Evolutionary conservation across 2,888 invertebrate species (phyloP).

Genomic region (Craniophora ligustri): DNA sequence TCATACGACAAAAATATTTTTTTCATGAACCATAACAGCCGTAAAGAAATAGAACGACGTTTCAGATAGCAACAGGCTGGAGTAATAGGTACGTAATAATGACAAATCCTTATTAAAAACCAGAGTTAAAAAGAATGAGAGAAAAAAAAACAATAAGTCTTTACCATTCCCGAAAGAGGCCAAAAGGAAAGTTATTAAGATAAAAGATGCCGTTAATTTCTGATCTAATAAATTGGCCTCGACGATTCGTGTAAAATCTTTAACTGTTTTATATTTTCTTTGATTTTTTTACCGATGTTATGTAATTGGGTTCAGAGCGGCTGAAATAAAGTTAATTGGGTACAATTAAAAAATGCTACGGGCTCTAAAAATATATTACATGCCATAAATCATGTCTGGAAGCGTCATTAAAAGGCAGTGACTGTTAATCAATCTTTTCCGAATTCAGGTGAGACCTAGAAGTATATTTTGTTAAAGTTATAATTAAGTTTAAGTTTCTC

Average conservation of each 20-base stretch:
- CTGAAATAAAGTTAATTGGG: constrained; percentile 77
- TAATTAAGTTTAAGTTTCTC: no score
- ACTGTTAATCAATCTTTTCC: neutral
- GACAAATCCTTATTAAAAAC: constrained; percentile 43
- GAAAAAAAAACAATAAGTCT: constrained; percentile 45
- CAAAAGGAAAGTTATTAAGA: constrained; percentile 51
- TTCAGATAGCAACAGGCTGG: constrained; percentile 29
- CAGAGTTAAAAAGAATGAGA: constrained; percentile 5
- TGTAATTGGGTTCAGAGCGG: constrained; percentile 74
- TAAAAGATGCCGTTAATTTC: constrained; percentile 51
- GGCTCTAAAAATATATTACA: constrained; percentile 68
- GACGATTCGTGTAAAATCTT: constrained; percentile 46
- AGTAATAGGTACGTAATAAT: constrained; percentile 31
- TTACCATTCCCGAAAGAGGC: constrained; percentile 36
- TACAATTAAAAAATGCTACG: constrained; percentile 77
- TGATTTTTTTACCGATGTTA: constrained; percentile 62
- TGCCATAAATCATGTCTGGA: constrained; percentile 59
- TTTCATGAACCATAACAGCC: constrained; percentile 24
- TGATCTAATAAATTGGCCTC: constrained; percentile 50
- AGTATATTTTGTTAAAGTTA: neutral
- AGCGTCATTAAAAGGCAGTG: constrained; percentile 40
- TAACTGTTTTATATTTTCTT: constrained; percentile 64
- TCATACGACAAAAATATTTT: constrained; percentile 25
- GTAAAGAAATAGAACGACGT: constrained; percentile 22
- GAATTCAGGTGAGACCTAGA: neutral